Conservation (phyloP, 1,140 invertebrate genomes). For the Idris sp. region DNA sequence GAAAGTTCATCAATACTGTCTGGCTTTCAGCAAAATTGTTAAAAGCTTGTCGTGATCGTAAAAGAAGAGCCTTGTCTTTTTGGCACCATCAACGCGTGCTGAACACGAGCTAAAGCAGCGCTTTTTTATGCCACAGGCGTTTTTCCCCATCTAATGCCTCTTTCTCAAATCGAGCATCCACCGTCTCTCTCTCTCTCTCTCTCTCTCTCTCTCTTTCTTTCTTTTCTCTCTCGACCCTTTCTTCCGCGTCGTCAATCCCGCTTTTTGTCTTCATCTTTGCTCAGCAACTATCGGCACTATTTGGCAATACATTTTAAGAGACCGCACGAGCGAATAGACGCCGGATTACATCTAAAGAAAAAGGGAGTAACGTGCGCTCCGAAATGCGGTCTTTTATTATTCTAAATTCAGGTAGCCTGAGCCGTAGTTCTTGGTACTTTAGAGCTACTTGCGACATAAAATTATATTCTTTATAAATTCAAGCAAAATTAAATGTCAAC, state of each 20-base stretch:
- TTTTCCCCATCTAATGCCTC: slow-evolving; percentile 6
- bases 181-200: no score
- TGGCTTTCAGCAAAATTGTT: slow-evolving; percentile 3
- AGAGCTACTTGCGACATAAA: slow-evolving; percentile 32
- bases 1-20: slow-evolving; percentile 43
- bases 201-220: no score
- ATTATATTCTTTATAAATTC: slow-evolving; percentile 20
- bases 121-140: slow-evolving; percentile 47
- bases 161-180: slow-evolving; percentile 14
- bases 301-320: slow-evolving; percentile 59
- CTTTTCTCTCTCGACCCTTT: no score
- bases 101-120: slow-evolving; percentile 54
- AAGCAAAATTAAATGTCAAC: no score
- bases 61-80: slow-evolving; percentile 41
- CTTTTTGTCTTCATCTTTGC: slow-evolving; percentile 28
- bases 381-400: slow-evolving; percentile 42
- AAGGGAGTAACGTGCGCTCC: slow-evolving; percentile 20
- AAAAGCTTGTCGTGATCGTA: slow-evolving; percentile 31
- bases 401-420: slow-evolving; percentile 24
- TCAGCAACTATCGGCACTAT: slow-evolving; percentile 31
- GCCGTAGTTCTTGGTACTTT: slow-evolving; percentile 8
- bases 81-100: slow-evolving; percentile 59
- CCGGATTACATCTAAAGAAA: slow-evolving; percentile 55
- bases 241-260: no score
- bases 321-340: slow-evolving; percentile 41